Conservation (phyloP, 1,140 invertebrate genomes). For the Phocides pigmalion region DNA sequence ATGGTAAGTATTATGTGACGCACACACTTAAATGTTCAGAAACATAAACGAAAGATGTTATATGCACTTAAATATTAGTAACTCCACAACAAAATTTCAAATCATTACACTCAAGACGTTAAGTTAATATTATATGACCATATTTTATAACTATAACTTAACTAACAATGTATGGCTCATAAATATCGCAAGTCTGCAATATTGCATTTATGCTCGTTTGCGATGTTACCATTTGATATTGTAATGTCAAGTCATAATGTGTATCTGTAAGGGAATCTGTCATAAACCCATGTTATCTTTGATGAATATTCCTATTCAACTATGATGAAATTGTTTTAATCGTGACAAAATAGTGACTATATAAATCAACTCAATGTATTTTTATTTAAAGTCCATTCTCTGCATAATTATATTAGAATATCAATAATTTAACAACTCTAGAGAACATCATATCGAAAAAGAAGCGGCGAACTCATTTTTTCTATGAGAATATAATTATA, state of each 20-base stretch:
- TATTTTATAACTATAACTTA: slow-evolving; percentile 11
- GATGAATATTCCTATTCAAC: neutral
- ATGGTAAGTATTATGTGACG: too few relatives aligned
- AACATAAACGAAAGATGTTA: too few relatives aligned
- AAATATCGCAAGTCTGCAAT: slow-evolving; percentile 12
- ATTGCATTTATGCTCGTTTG: slow-evolving; percentile 9
- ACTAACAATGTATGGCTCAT: slow-evolving; percentile 11
- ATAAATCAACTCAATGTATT: neutral
- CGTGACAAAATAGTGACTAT: neutral
- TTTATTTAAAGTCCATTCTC: slow-evolving; percentile 7
- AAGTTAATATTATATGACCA: slow-evolving; percentile 14
- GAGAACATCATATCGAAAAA: too few relatives aligned
- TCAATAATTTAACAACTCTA: too few relatives aligned
- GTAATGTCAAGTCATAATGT: slow-evolving; percentile 1
- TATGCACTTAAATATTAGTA: too few relatives aligned
- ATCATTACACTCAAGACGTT: neutral
- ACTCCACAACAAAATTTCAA: neutral
- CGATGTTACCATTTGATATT: neutral
- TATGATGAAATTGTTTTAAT: neutral
- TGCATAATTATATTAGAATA: too few relatives aligned
- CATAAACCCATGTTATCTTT: neutral
- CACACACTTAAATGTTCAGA: too few relatives aligned
- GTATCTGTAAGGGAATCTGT: neutral
- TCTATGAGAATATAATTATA: too few relatives aligned
- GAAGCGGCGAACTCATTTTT: too few relatives aligned